Conservation (phyloP, 2,113 vertebrate genomes). For the Athene cunicularia region DNA sequence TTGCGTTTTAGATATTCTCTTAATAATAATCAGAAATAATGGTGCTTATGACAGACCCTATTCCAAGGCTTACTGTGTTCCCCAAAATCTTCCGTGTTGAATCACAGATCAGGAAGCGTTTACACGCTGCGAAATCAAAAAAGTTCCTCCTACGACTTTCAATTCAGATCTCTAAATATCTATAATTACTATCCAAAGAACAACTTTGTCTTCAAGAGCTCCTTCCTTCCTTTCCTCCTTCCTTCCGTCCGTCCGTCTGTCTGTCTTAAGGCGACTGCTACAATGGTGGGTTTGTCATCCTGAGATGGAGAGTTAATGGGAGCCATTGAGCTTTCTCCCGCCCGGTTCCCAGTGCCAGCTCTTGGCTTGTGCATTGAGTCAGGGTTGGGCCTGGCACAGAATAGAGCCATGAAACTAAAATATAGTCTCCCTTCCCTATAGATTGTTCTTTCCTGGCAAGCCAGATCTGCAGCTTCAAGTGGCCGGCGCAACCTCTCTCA, state of each 20-base stretch:
- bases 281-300: background rate
- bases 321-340: background rate
- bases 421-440: background rate
- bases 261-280: background rate
- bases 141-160: background rate
- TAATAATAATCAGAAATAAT: background rate
- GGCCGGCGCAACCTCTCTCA: background rate
- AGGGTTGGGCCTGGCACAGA: background rate
- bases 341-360: background rate
- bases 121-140: background rate
- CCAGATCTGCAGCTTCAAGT: background rate
- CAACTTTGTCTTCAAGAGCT: conserved; percentile 44
- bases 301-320: background rate
- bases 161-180: conserved; percentile 46
- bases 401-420: background rate
- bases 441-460: background rate
- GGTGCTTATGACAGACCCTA: background rate
- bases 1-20: background rate
- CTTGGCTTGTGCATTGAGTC: background rate
- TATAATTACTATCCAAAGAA: conserved; percentile 43
- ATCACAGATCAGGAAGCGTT: background rate
- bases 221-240: conserved; percentile 27
- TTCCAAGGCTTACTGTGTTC: background rate
- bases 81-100: background rate
- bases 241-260: conserved; percentile 16